A percentile compares a stretch with the other conserved stretches of the same genome.
phyloP scores from a whole-genome alignment of 1,140 invertebrate species.

The Zaprionus inermis region DNA sequence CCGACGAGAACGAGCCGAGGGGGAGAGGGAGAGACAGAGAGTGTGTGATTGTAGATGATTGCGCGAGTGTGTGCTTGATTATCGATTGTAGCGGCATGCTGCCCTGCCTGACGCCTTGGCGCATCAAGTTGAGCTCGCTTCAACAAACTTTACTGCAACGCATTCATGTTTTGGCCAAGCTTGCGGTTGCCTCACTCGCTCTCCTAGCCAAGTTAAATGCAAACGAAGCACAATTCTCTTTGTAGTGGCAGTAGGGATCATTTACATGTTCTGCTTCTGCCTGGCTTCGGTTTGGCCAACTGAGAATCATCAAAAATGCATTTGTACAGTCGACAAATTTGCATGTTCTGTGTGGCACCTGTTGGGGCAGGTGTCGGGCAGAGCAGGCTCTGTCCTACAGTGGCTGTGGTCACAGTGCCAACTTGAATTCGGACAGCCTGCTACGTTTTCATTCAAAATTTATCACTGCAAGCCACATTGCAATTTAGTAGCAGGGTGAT shows the following conservation, averaged over 20 bases:
- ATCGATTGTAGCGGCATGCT: conserved; percentile 19
- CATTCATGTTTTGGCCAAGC: background rate
- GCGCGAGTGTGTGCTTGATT: conserved; percentile 11
- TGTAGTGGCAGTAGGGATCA: background rate
- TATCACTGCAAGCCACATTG: background rate
- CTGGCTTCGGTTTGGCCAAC: background rate
- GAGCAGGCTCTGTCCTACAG: background rate
- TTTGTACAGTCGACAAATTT: background rate
- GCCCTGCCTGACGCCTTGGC: background rate
- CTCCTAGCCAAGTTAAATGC: background rate
- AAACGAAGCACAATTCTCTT: background rate
- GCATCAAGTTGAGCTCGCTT: background rate
- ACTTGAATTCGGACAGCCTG: background rate
- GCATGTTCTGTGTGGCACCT: background rate
- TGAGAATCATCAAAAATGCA: conserved; percentile 1
- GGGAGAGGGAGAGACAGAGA: conserved; percentile 18
- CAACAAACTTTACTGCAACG: background rate
- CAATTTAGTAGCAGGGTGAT: background rate
- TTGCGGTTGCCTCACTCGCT: background rate
- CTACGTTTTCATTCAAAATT: background rate
- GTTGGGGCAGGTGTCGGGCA: background rate
- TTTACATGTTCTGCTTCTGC: background rate
- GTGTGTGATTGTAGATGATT: background rate
- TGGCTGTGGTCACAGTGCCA: background rate
- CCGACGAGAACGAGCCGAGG: conserved; percentile 1